phyloP scores from a whole-genome alignment of 1,140 invertebrate genomes.

The Leptonema lineaticorne region DNA sequence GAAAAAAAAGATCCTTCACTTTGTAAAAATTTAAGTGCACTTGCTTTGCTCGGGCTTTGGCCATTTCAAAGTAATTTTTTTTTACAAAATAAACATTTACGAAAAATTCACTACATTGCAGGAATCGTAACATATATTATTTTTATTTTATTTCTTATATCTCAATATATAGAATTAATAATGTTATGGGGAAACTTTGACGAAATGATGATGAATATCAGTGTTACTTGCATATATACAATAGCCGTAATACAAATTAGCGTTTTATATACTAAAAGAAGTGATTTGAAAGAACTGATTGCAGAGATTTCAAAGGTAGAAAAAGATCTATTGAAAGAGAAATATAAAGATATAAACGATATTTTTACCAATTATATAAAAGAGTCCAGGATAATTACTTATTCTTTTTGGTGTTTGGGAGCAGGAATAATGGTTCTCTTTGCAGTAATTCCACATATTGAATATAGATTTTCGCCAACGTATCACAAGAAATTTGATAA shows the following conservation, averaged over 20 bases:
- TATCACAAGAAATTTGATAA: constrained; percentile 34
- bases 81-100: constrained; percentile 19
- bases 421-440: too few relatives aligned
- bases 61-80: constrained; percentile 34
- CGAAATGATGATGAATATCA: constrained; percentile 41
- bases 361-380: constrained; percentile 25
- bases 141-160: constrained; percentile 34
- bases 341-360: constrained; percentile 18
- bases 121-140: constrained; percentile 32
- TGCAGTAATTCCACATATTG: constrained; percentile 39
- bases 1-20: constrained; percentile 20
- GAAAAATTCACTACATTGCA: constrained; percentile 20
- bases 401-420: constrained; percentile 35
- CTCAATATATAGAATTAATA: constrained; percentile 38
- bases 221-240: constrained; percentile 39
- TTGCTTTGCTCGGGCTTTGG: constrained; percentile 39
- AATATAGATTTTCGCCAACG: constrained; percentile 34
- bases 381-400: constrained; percentile 30
- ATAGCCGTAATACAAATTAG: constrained; percentile 37
- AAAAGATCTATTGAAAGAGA: constrained; percentile 22
- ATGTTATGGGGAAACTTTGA: constrained; percentile 39
- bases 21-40: constrained; percentile 33
- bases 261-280: constrained; percentile 31
- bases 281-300: constrained; percentile 30
- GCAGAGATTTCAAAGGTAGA: constrained; percentile 32